Evolutionary conservation across 1,140 invertebrate species (phyloP).

Genomic region (Diorhabda elongata): DNA sequence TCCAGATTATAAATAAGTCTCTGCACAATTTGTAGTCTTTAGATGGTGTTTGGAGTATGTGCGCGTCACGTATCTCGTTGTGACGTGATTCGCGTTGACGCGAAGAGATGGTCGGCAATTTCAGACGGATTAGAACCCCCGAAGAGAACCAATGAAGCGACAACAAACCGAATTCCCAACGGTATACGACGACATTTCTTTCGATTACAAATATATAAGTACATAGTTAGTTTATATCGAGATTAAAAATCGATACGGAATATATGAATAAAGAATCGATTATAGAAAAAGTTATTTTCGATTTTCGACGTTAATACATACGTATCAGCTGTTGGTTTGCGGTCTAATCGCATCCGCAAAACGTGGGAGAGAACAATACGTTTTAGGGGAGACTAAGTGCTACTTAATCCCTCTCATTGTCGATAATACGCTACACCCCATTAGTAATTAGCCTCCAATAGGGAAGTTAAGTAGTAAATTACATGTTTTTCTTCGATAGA

Average conservation of each 20-base stretch:
- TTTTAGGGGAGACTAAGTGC: constrained; percentile 23
- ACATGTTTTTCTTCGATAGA: constrained; percentile 20
- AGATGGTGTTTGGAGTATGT: constrained; percentile 17
- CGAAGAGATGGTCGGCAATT: constrained; percentile 30
- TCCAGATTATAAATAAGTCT: constrained; percentile 11
- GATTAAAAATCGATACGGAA: too few relatives aligned
- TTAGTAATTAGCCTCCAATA: constrained; percentile 26
- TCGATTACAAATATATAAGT: too few relatives aligned
- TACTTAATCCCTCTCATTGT: constrained; percentile 29
- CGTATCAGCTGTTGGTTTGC: constrained; percentile 2
- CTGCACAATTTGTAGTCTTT: constrained; percentile 19
- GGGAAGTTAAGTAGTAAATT: constrained; percentile 29
- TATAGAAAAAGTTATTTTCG: background rate
- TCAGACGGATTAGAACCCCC: constrained; percentile 28
- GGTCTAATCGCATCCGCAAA: constrained; percentile 7
- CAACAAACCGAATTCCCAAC: constrained; percentile 15
- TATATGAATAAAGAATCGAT: background rate
- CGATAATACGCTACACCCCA: constrained; percentile 24
- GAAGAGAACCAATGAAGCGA: constrained; percentile 25
- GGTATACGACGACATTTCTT: constrained; percentile 4
- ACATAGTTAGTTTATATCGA: too few relatives aligned
- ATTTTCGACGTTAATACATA: background rate
- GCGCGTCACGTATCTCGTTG: constrained; percentile 16
- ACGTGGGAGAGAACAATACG: constrained; percentile 18
- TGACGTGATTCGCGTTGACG: constrained; percentile 30